Evolutionary conservation across 2,797 vertebrate genomes (phyloP), one percentile per base, ranked within the genome.

Genomic region (Falco concolor): DNA sequence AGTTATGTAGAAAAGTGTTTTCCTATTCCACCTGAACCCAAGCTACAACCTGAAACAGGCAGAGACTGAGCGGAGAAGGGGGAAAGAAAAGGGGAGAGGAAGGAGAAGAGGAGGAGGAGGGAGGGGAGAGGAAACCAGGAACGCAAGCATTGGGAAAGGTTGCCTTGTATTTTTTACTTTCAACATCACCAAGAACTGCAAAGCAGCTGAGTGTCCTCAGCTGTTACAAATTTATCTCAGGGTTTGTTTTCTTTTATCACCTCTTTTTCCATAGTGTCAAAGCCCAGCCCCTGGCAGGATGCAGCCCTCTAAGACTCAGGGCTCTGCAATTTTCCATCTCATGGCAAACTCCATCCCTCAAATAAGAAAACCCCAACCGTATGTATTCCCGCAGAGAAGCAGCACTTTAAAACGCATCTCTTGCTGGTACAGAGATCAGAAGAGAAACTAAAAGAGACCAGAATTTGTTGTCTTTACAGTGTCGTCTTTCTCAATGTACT

Each of bases 221-320:
- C 64, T 74, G 8, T n/a, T 17, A 59, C 30, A 72, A 53, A 72
- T 3, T 9, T 17, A 15, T 72, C 52, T 47, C 73, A 5, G 17
- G 17, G 8, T 44, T 44, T 67, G 7, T 40, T n/a, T 23, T 30
- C 5, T 45, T 7, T 52, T 9, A 40, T 44, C 1, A 0, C 34
- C 12, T 11, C 38, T 20, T 9, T 10, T 27, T n/a, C 22, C 5
- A 8, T 2, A 12, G 13, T 21, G 49, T 47, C 65, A 28, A 21
- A 86, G 65, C 42, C 67, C 67, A 50, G 70, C 65, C 64, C 50
- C 78, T 4, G 59, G 72, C 65, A 76, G 72, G 34, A 14, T 6
- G 0, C 49, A 28, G 63, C 45, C 47, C 59, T 36, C 32, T 67
- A 9, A 40, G 17, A 27, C 24, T 19, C 5, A 0, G 7, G 27